Evolutionary conservation across 1,140 invertebrate species (phyloP), one percentile per base, ranked within the genome.

Genomic region (Zaprionus inermis): DNA sequence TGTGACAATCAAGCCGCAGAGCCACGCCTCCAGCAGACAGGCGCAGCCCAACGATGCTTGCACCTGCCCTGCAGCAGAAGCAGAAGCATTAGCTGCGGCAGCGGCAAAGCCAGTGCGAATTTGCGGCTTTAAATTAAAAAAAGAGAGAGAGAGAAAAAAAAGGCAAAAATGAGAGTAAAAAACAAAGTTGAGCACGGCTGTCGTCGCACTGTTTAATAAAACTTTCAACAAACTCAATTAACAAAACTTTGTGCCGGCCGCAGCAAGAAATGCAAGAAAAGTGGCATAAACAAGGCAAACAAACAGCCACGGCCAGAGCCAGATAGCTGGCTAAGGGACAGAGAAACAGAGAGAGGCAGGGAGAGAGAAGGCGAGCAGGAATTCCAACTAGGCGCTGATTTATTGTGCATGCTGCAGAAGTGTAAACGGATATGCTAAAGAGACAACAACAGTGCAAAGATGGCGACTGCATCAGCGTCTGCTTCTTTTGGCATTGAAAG

Each of bases 181-280:
- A 51, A n/a, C 14, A 72, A 88, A 88, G 79, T 88, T 83, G 72
- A 88, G 71, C 82, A 76, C 66, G 83, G 66, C 79, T 88, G 82
- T 61, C 72, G 68, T 88, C 79, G 72, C 80, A 74, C 80, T 89
- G 84, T 89, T 88, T 89, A 89, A 88, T 88, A 88, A 88, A 88
- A 88, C 84, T 88, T 88, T 89, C 84, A 84, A 84, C 85, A 88
- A 88, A 88, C 84, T 88, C 84, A 88, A 88, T 88, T 88, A 88
- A 88, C 84, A 84, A 80, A 88, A 88, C 74, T 89, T 88, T 88
- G 44, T 71, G 80, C 84, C 71, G 83, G 82, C 79, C 82, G 68
- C 84, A 86, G 73, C 79, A 86, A 88, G 82, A 83, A 86, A 86
- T 86, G 82, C 82, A 83, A 88, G 83, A 83, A 88, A 86, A 86